Conservation (phyloP, 1,140 invertebrate genomes). For the Odontomachus brunneus region DNA sequence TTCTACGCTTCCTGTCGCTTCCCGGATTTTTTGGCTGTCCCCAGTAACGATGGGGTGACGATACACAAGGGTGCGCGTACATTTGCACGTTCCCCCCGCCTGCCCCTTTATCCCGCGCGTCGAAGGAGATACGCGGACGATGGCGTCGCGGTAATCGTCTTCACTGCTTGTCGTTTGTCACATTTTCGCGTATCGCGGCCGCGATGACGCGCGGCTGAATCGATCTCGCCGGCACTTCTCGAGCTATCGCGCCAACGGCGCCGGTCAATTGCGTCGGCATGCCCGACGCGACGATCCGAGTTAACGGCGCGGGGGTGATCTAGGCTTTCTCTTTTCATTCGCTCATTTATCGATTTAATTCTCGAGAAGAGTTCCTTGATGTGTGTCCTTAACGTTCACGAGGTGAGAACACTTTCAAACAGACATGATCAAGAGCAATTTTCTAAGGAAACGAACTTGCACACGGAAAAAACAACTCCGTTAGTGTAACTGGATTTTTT, state of each 20-base stretch:
- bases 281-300: no score
- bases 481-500: no score
- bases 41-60: background rate
- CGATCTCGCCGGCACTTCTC: background rate
- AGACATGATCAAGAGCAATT: no score
- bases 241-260: background rate
- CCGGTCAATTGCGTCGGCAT: no score
- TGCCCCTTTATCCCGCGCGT: slow-evolving; percentile 4
- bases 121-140: slow-evolving; percentile 59
- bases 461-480: no score
- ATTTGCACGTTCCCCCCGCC: slow-evolving; percentile 3
- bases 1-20: background rate
- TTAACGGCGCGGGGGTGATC: no score
- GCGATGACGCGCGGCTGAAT: background rate
- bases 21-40: slow-evolving; percentile 13
- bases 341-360: no score
- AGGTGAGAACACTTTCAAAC: no score
- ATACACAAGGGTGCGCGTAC: background rate
- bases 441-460: no score
- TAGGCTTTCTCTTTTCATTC: no score
- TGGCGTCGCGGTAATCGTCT: slow-evolving; percentile 63
- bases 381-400: no score
- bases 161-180: slow-evolving; percentile 61
- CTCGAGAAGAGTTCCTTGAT: no score
- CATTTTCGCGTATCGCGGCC: slow-evolving; percentile 39